These are phyloP conservation scores for Trogon surrucura DNA, from an alignment of 2,113 vertebrate genomes.

Conservation along the genomic window DNA sequence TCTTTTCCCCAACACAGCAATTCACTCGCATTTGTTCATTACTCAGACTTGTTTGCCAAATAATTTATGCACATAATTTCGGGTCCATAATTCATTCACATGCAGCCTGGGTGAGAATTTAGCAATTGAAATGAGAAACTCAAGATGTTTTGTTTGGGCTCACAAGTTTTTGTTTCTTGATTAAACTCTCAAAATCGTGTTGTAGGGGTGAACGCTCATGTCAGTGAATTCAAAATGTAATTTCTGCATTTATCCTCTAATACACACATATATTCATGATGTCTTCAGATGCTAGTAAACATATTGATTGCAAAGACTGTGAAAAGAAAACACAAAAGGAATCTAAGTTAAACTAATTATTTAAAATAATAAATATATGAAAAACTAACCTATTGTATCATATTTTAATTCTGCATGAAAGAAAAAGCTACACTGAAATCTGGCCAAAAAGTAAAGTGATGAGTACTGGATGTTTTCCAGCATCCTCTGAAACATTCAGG, in stretches of 20 bases:
- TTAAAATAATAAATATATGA: constrained; percentile 20
- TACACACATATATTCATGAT: neutral
- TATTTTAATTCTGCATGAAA: neutral
- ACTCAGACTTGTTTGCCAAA: constrained; percentile 62
- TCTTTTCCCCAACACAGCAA: constrained; percentile 48
- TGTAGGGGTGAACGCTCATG: neutral
- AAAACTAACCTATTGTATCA: neutral
- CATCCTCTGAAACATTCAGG: constrained; percentile 34
- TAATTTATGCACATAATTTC: constrained; percentile 67
- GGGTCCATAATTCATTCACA: constrained; percentile 35
- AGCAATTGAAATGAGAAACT: constrained; percentile 62
- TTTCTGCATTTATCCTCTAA: constrained; percentile 42
- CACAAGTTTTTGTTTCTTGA: constrained; percentile 56
- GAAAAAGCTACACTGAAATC: constrained; percentile 30
- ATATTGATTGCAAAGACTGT: neutral
- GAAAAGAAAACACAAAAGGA: constrained; percentile 9
- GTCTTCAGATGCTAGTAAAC: constrained; percentile 28
- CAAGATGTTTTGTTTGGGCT: constrained; percentile 61
- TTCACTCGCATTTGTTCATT: constrained; percentile 61
- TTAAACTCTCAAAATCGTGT: constrained; percentile 36
- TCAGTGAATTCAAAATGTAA: constrained; percentile 18
- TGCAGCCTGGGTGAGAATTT: constrained; percentile 24
- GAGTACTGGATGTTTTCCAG: constrained; percentile 60
- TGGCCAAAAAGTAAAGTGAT: constrained; percentile 31
- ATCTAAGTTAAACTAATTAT: neutral